Conservation (phyloP, 2,113 vertebrate species). For the Halichoerus grypus region DNA sequence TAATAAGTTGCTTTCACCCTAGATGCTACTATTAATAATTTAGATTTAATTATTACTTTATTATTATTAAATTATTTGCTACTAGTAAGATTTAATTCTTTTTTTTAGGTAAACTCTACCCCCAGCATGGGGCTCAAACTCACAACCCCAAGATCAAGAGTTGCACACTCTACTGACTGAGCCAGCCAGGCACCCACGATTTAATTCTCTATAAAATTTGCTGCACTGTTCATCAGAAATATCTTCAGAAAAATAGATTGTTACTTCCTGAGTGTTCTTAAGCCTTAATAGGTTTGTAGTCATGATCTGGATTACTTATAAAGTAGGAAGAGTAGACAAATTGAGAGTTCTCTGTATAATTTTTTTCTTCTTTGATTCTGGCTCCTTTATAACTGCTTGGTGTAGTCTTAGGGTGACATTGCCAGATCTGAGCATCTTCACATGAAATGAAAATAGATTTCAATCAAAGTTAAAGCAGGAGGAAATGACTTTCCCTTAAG, state of each 20-base stretch:
- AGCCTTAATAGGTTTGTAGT: not conserved
- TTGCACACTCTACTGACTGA: not conserved
- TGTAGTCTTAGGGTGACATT: constrained; percentile 48
- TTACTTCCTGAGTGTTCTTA: not conserved
- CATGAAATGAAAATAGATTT: constrained; percentile 38
- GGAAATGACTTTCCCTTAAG: constrained; percentile 45
- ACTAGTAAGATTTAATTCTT: not conserved
- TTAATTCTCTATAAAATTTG: not conserved
- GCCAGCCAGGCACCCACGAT: not conserved
- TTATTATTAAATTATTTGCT: not conserved
- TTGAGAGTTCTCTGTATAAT: not conserved
- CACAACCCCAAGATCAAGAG: not conserved
- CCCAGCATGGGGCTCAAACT: not conserved
- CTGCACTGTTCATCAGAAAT: not conserved
- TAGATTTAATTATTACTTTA: constrained; percentile 22
- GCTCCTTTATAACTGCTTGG: constrained; percentile 38
- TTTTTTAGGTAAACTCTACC: not conserved
- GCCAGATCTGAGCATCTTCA: not conserved
- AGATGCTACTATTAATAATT: not conserved
- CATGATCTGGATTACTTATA: constrained; percentile 18
- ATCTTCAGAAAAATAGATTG: not conserved
- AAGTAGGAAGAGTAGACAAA: not conserved
- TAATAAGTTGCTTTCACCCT: not conserved
- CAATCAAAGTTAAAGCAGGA: not conserved
- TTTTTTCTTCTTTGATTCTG: constrained; percentile 43